Base-by-base conservation (phyloP, 2,888 invertebrate species). In the Drosophila neutralis region DNA sequence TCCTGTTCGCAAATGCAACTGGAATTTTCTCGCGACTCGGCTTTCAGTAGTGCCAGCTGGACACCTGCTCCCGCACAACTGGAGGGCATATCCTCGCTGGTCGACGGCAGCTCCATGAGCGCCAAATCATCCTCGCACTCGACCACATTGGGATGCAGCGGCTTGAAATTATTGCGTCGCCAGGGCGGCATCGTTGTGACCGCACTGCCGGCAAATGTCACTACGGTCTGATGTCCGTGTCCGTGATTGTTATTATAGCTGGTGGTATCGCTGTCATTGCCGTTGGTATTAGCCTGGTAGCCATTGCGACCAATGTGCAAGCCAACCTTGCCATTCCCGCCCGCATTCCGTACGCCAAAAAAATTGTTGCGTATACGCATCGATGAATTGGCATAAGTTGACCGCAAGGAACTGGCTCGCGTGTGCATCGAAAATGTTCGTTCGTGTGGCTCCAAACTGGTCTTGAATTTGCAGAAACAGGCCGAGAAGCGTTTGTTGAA, bases 401-500 rank as follows among this genome's bases (percentile, higher is more conserved):
- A 93, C 13, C 93, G 92, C 33, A 93, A 78, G 27, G 93, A 93
- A 58, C 91, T 93, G 64, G 91, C 93, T 10, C 93, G 82, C 5
- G 93, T 93, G 65, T 92, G 92, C 80, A 93, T 92, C 8, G 93
- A 93, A 7, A 92, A 78, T 3, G 92, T 93, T 7, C 92, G 90
- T 4, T 93, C 93, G n/a, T 91, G 90, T 8, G 75, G 73, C 4
- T 92, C 92, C 54, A 90, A 64, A 18, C 82, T 91, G 1, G 91
- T 91, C 48, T 91, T 87, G 66, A 92, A 92, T 67, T 91, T 92
- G 56, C 92, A 92, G 62, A 92, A 93, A 53, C 94, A 94, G 70
- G 95, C 94, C 3, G 95, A 94, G 80, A 96, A 95, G 7, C 96
- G 94, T 86, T 95, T 95, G 83, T 95, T 95, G 87, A 96, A 96